Conservation (phyloP, 1,140 invertebrate species). For the Homarus americanus region DNA sequence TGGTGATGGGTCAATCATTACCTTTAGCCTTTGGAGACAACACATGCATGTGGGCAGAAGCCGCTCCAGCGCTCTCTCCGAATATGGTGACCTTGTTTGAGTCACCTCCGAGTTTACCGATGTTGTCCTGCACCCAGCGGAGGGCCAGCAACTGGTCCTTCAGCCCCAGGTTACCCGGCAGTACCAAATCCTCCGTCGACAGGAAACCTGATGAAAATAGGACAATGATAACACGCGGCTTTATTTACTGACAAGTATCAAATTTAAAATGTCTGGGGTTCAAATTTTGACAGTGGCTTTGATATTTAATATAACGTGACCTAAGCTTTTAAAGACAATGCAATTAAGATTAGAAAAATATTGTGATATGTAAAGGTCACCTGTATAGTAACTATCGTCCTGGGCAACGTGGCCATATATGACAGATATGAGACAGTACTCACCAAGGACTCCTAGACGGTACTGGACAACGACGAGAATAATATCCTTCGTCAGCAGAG, state of each 20-base stretch:
- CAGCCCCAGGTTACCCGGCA: not conserved
- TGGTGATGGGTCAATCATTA: not conserved
- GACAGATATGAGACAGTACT: not conserved
- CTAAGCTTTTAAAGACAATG: no score
- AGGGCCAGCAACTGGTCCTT: not conserved
- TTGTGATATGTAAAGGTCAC: no score
- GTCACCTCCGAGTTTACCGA: not conserved
- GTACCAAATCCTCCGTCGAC: not conserved
- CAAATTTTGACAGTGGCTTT: no score
- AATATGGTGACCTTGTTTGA: not conserved
- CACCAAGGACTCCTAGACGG: constrained; percentile 77
- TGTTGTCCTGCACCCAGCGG: not conserved
- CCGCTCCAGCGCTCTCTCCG: not conserved
- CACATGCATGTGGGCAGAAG: not conserved
- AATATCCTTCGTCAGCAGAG: constrained; percentile 5
- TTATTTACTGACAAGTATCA: no score
- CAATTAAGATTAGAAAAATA: no score
- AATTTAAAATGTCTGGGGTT: no score
- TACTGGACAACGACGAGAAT: constrained; percentile 77
- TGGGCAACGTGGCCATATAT: no score
- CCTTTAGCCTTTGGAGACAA: not conserved
- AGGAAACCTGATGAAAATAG: not conserved
- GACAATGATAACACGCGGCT: no score
- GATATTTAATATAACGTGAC: no score
- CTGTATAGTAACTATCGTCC: no score